Conservation (phyloP, 2,888 invertebrate genomes). For the Drosophila nigricruria region DNA sequence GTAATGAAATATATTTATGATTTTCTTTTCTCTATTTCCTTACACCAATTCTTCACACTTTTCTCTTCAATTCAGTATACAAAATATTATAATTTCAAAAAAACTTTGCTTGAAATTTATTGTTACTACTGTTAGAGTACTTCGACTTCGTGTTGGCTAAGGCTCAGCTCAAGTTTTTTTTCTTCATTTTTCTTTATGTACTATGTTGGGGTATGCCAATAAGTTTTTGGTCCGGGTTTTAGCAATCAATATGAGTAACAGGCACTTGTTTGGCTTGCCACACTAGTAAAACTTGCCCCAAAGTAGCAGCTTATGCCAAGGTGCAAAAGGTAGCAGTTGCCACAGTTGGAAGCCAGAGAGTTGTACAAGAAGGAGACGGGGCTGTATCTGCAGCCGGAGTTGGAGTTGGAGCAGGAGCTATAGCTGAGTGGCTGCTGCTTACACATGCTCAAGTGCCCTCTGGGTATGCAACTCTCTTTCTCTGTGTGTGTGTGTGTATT, state of each 20-base stretch:
- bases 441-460: constrained; percentile 58
- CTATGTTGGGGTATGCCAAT: constrained; percentile 36
- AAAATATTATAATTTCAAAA: background rate
- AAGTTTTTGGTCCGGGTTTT: constrained; percentile 40
- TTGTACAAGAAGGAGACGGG: background rate
- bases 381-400: constrained; percentile 1
- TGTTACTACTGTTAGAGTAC: background rate
- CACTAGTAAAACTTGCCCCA: constrained; percentile 60
- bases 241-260: constrained; percentile 69
- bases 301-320: constrained; percentile 66
- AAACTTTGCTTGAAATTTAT: background rate
- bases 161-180: background rate
- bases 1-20: too few relatives aligned
- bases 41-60: background rate
- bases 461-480: constrained; percentile 4
- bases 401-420: background rate
- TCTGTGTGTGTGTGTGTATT: constrained; percentile 47
- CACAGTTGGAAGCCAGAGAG: constrained; percentile 11
- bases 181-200: background rate
- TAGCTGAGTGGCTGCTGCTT: constrained; percentile 49
- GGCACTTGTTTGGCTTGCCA: constrained; percentile 74
- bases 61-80: background rate
- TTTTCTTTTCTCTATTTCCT: fast-evolving
- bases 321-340: constrained; percentile 13
- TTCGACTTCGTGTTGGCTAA: background rate